A percentile compares a stretch with the other conserved stretches of the same genome.
Evolutionary conservation across 1,140 invertebrate species (phyloP).

Genomic region (Drosophila eugracilis): DNA sequence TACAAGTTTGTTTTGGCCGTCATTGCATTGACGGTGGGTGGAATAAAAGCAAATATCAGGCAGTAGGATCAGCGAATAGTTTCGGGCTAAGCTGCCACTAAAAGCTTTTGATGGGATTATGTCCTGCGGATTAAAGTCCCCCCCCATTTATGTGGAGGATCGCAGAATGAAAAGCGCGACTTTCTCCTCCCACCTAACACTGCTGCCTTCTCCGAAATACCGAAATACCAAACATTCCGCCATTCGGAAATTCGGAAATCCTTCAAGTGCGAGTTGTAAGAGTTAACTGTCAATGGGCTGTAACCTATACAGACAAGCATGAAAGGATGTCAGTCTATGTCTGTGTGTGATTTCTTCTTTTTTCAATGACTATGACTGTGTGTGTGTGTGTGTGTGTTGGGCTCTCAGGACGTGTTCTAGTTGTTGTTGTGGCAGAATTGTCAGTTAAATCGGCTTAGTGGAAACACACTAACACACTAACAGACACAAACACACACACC

Average conservation of each 20-base stretch:
- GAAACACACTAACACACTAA: conserved; percentile 17
- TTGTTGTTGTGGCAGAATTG: conserved; percentile 39
- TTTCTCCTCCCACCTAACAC: conserved; percentile 5
- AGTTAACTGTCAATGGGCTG: conserved; percentile 24
- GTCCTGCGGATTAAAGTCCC: conserved; percentile 13
- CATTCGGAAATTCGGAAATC: conserved; percentile 2
- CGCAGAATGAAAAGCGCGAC: background rate
- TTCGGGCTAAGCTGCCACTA: conserved; percentile 1
- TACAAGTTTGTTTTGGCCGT: background rate
- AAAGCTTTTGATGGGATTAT: background rate
- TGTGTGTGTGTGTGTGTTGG: too few species aligned
- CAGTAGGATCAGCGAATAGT: background rate
- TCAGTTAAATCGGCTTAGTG: conserved; percentile 57
- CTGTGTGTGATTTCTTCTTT: conserved; percentile 2
- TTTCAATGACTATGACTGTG: too few species aligned
- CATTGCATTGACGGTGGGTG: background rate
- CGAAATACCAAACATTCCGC: too few species aligned
- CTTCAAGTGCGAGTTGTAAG: conserved; percentile 9
- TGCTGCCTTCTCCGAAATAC: too few species aligned
- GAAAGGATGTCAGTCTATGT: conserved; percentile 21
- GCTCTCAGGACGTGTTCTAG: conserved; percentile 15
- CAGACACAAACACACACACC: background rate
- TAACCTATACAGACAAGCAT: background rate
- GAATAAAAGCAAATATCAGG: background rate
- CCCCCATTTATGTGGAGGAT: conserved; percentile 3